Percentiles rank a stretch among this genome's conserved stretches.
phyloP scores from a whole-genome alignment of 2,888 invertebrate genomes.

The Alsophila aescularia region DNA sequence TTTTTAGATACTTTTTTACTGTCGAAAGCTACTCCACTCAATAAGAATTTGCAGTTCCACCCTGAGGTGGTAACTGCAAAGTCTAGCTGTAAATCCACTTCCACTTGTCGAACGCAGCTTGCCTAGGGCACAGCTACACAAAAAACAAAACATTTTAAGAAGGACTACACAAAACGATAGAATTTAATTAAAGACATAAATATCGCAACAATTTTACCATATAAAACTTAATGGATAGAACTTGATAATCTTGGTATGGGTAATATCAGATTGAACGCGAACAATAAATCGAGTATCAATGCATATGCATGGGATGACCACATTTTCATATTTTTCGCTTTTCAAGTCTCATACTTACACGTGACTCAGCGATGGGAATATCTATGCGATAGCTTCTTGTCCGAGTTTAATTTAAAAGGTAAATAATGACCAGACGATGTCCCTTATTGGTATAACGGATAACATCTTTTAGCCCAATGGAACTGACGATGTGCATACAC shows the following conservation, averaged over 20 bases:
- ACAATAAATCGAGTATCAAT: constrained; percentile 10
- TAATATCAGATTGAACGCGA: background rate
- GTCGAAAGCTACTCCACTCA: too few relatives aligned
- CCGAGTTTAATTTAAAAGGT: constrained; percentile 63
- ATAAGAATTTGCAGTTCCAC: too few relatives aligned
- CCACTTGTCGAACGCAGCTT: too few relatives aligned
- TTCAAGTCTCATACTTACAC: constrained; percentile 13
- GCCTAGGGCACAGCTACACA: too few relatives aligned
- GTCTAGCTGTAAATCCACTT: too few relatives aligned
- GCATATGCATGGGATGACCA: constrained; percentile 1
- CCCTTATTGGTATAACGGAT: constrained; percentile 58
- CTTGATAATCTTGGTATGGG: background rate
- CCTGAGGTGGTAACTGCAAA: too few relatives aligned
- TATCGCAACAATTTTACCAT: background rate
- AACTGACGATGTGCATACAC: constrained; percentile 48
- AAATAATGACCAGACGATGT: constrained; percentile 54
- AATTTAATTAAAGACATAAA: too few relatives aligned
- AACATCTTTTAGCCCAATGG: constrained; percentile 47
- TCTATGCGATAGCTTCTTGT: constrained; percentile 42
- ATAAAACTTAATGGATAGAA: background rate
- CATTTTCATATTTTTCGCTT: constrained; percentile 9
- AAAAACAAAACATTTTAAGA: too few relatives aligned
- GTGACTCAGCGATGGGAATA: constrained; percentile 54
- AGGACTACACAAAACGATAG: too few relatives aligned
- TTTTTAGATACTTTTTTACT: too few relatives aligned